phyloP scores from a whole-genome alignment of 2,113 vertebrate species.

The Sceloporus undulatus region DNA sequence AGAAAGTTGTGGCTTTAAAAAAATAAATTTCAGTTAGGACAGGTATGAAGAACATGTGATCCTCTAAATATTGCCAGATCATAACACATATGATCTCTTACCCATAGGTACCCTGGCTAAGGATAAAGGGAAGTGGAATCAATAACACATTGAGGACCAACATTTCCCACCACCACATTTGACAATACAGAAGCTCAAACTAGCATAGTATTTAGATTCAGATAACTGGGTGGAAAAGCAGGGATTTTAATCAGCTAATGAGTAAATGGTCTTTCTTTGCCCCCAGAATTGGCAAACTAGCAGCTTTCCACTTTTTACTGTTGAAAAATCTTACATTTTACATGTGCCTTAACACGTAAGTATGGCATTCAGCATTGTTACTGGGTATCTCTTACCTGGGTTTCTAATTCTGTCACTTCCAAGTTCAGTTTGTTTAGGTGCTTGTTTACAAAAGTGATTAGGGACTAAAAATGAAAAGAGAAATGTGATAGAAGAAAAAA shows the following conservation, averaged over 20 bases:
- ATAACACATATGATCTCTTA: background rate
- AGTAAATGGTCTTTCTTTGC: background rate
- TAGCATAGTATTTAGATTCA: background rate
- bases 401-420: conserved; percentile 89
- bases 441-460: conserved; percentile 91
- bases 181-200: background rate
- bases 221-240: no score
- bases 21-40: no score
- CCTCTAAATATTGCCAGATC: no score
- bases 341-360: background rate
- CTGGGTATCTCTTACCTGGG: conserved; percentile 78
- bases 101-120: no score
- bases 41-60: background rate
- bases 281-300: background rate
- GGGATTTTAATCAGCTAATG: background rate
- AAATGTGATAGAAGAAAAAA: background rate
- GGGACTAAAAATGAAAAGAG: conserved; percentile 75
- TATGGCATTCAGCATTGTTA: no score
- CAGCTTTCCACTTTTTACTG: background rate
- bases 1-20: background rate
- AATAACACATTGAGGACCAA: no score
- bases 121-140: no score
- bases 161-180: no score
- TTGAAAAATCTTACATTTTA: background rate
- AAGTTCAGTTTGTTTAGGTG: conserved; percentile 90